These are phyloP conservation scores for roundworm (Caenorhabditis elegans) DNA, from an alignment of 1,140 invertebrate species.

Conservation along the genomic window DNA sequence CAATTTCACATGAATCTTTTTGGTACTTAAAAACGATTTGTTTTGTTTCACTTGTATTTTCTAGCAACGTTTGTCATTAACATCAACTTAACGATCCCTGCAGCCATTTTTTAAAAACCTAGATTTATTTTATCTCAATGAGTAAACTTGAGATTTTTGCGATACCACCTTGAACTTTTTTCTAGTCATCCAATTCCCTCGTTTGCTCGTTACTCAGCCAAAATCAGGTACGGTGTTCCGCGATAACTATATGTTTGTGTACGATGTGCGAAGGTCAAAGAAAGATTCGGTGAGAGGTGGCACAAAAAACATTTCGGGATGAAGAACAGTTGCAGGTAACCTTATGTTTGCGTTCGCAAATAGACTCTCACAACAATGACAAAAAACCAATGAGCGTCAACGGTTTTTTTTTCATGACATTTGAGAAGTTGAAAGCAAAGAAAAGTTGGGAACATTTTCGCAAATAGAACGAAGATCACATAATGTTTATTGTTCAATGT, in stretches of 20 bases:
- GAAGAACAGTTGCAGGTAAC: neutral
- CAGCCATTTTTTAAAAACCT: too few relatives aligned
- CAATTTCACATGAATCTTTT: too few relatives aligned
- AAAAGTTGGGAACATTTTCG: neutral
- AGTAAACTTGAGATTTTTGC: too few relatives aligned
- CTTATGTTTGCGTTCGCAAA: slow-evolving; percentile 7
- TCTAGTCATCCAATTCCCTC: neutral
- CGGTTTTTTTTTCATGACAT: neutral
- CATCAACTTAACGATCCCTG: too few relatives aligned
- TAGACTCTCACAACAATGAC: neutral
- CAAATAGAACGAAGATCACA: neutral
- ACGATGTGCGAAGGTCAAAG: slow-evolving; percentile 6
- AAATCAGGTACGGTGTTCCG: neutral
- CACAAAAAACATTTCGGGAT: slow-evolving; percentile 4
- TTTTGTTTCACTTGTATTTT: too few relatives aligned
- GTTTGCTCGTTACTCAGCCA: neutral
- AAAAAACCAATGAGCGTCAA: neutral
- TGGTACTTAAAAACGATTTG: too few relatives aligned
- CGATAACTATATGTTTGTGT: slow-evolving; percentile 25
- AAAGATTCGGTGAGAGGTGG: neutral
- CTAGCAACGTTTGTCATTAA: too few relatives aligned
- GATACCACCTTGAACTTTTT: neutral
- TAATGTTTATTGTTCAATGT: too few relatives aligned
- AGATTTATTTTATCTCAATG: too few relatives aligned
- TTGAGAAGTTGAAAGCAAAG: neutral